phyloP scores from a whole-genome alignment of 2,797 vertebrate species.

The Xenops minutus region DNA sequence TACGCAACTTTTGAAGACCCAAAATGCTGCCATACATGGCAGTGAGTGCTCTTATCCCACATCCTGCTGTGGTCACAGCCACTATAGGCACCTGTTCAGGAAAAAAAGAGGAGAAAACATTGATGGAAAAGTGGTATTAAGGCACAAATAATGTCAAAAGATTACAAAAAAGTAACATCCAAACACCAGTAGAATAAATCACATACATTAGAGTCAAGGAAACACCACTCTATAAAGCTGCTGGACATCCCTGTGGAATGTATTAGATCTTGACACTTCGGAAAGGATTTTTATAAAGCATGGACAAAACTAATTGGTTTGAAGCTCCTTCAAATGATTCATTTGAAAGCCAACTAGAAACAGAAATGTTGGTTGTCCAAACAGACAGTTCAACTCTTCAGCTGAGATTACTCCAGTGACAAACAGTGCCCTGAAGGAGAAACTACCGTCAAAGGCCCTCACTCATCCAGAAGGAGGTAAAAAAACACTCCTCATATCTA shows the following conservation, averaged over 20 bases:
- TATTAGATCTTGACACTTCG: not conserved
- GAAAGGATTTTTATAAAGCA: not conserved
- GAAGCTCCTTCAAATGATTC: not conserved
- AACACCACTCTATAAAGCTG: not conserved
- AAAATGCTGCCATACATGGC: constrained; percentile 80
- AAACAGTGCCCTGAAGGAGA: not conserved
- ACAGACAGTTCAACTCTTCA: not conserved
- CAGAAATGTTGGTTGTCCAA: not conserved
- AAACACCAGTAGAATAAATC: not conserved
- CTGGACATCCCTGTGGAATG: not conserved
- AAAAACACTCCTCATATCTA: not conserved
- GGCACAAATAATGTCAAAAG: not conserved
- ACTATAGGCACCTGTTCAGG: constrained; percentile 79
- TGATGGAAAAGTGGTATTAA: not conserved
- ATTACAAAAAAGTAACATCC: not conserved
- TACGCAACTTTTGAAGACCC: constrained; percentile 80
- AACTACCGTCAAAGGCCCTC: not conserved
- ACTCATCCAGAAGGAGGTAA: not conserved
- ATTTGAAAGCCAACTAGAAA: not conserved
- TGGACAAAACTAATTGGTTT: not conserved
- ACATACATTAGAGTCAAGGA: not conserved
- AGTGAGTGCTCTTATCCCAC: constrained; percentile 85
- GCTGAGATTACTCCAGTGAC: not conserved
- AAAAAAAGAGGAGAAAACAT: not conserved
- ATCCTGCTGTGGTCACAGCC: constrained; percentile 84